These are phyloP conservation scores for Diloba caeruleocephala DNA, from an alignment of 2,888 invertebrate genomes.

Conservation along the genomic window DNA sequence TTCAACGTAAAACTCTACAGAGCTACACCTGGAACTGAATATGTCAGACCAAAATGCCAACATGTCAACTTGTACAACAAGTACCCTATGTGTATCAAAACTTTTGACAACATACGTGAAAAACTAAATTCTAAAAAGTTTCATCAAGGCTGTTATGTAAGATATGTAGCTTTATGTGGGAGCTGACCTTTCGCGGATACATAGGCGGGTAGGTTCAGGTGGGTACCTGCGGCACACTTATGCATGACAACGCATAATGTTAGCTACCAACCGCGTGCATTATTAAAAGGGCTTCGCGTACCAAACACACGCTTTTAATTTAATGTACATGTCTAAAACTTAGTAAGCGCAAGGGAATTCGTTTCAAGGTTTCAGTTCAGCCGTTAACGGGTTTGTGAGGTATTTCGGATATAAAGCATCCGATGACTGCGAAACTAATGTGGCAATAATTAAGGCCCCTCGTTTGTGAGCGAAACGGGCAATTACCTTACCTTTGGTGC, in stretches of 20 bases:
- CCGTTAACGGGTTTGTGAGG: slow-evolving; percentile 31
- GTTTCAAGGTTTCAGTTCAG: slow-evolving; percentile 51
- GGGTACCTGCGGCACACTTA: slow-evolving; percentile 52
- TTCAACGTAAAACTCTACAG: slow-evolving; percentile 14
- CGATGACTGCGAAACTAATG: slow-evolving; percentile 44
- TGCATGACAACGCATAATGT: slow-evolving; percentile 76
- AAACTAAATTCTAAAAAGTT: slow-evolving; percentile 50
- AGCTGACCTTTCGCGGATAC: slow-evolving; percentile 69
- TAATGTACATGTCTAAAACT: slow-evolving; percentile 63
- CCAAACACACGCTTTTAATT: slow-evolving; percentile 69
- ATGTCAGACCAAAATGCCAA: slow-evolving; percentile 13
- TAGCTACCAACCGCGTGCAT: slow-evolving; percentile 66
- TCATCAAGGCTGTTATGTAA: slow-evolving; percentile 42
- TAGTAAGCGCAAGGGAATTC: slow-evolving; percentile 49
- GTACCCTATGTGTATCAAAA: no score
- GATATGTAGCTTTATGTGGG: slow-evolving; percentile 59
- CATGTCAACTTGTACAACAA: slow-evolving; percentile 13
- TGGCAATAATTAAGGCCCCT: slow-evolving; percentile 41
- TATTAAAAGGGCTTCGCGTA: slow-evolving; percentile 71
- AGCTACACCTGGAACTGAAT: slow-evolving; percentile 2
- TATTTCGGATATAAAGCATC: slow-evolving; percentile 28
- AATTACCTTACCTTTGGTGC: slow-evolving; percentile 42
- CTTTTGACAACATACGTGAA: no score
- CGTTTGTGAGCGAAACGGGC: slow-evolving; percentile 31
- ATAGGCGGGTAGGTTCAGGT: slow-evolving; percentile 47